Percentiles rank a stretch among this genome's conserved stretches.
Conservation (phyloP, 1,140 invertebrate genomes). For the Nebria ingens region DNA sequence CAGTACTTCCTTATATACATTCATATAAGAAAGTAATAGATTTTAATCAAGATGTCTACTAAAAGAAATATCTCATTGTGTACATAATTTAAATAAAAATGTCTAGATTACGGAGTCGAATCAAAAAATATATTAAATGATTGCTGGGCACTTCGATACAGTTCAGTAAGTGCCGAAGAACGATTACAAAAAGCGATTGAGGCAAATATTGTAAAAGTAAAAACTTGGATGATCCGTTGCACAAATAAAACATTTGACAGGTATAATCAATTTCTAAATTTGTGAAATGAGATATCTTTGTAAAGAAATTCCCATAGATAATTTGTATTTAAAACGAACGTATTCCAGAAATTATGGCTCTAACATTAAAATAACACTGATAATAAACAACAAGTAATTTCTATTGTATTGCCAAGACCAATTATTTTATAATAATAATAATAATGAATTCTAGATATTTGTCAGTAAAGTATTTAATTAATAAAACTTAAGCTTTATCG, state of each 20-base stretch:
- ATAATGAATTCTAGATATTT: constrained; percentile 6
- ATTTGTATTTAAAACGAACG: no score
- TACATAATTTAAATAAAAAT: constrained; percentile 11
- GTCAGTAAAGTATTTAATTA: constrained; percentile 7
- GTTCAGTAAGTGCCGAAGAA: constrained; percentile 28
- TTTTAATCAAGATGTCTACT: no score
- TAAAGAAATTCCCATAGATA: no score
- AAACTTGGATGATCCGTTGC: constrained; percentile 46
- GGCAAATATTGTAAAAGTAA: constrained; percentile 36
- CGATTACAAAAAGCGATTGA: constrained; percentile 33
- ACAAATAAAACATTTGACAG: constrained; percentile 34
- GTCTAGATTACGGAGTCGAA: constrained; percentile 32
- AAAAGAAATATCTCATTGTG: constrained; percentile 13
- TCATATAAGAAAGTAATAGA: no score
- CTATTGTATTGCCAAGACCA: no score
- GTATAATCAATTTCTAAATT: constrained; percentile 20
- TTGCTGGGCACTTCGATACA: constrained; percentile 41
- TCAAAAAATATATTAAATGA: constrained; percentile 37
- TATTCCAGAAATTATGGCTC: no score
- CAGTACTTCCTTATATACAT: no score
- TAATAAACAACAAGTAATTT: no score
- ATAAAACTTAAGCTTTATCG: background rate
- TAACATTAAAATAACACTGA: no score
- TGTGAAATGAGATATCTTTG: no score
- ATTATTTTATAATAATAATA: background rate